These are phyloP conservation scores for Acanthosoma haemorrhoidale DNA, from an alignment of 2,888 invertebrate species.

Conservation along the genomic window DNA sequence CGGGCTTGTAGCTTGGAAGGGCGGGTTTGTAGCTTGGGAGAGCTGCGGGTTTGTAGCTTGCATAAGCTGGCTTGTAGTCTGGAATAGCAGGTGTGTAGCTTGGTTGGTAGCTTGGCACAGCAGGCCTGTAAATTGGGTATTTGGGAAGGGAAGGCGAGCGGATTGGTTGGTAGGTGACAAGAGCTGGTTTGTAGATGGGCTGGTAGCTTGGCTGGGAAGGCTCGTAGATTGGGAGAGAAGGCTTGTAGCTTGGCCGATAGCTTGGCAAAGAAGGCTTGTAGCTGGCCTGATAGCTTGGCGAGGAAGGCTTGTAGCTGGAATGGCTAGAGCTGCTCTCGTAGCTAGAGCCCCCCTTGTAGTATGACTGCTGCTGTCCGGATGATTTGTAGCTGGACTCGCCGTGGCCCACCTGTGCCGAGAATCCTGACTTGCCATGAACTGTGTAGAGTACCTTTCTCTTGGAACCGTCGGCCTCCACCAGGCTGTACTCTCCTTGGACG, in stretches of 20 bases:
- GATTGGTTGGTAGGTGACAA: background rate
- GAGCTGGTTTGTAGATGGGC: background rate
- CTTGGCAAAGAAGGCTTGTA: background rate
- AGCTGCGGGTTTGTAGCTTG: background rate
- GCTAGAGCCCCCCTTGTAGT: background rate
- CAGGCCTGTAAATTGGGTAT: background rate
- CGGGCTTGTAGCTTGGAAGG: background rate
- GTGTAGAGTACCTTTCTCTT: conserved; percentile 67
- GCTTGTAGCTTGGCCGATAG: background rate
- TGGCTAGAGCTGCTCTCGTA: background rate
- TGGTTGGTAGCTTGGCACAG: background rate
- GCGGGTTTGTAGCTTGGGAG: background rate
- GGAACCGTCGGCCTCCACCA: conserved; percentile 63
- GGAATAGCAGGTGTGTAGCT: background rate
- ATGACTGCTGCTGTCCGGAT: background rate
- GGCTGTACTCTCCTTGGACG: conserved; percentile 57
- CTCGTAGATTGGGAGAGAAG: background rate
- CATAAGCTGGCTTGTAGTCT: background rate
- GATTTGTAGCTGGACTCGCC: background rate
- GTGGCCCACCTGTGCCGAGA: conserved; percentile 54
- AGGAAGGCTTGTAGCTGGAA: background rate
- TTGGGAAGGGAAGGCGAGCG: background rate
- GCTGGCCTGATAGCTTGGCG: background rate
- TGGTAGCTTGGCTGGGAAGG: background rate
- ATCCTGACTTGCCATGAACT: conserved; percentile 71